Conservation (phyloP, 2,888 invertebrate species). For the Eupeodes latifasciatus region DNA sequence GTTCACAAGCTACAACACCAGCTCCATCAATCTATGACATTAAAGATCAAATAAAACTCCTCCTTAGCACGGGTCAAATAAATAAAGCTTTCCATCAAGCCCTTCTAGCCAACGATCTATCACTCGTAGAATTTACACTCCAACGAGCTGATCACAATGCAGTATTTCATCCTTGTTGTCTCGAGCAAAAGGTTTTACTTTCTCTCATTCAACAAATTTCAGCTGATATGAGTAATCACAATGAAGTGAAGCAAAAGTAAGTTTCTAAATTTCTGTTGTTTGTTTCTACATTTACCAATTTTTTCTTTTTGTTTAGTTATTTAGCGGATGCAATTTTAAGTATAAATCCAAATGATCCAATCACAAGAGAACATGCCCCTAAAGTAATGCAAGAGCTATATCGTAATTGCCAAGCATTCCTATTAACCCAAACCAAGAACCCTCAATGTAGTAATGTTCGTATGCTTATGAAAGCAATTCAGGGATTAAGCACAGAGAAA, state of each 20-base stretch:
- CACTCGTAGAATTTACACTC: slow-evolving; percentile 93
- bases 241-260: slow-evolving; percentile 92
- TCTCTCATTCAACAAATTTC: slow-evolving; percentile 97
- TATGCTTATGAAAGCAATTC: slow-evolving; percentile 83
- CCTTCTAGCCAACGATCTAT: slow-evolving; percentile 93
- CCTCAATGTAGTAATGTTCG: slow-evolving; percentile 85
- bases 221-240: slow-evolving; percentile 93
- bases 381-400: slow-evolving; percentile 90
- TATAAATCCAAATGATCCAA: slow-evolving; percentile 90
- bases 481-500: slow-evolving; percentile 79
- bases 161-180: slow-evolving; percentile 90
- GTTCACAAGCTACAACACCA: slow-evolving; percentile 91
- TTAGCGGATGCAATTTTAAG: slow-evolving; percentile 94
- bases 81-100: slow-evolving; percentile 97
- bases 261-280: slow-evolving; percentile 53
- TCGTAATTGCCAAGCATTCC: slow-evolving; percentile 89
- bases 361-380: slow-evolving; percentile 93
- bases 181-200: slow-evolving; percentile 94
- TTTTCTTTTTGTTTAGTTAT: slow-evolving; percentile 87
- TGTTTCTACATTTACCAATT: neutral
- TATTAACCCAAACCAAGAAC: slow-evolving; percentile 88
- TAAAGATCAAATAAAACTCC: slow-evolving; percentile 88
- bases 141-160: slow-evolving; percentile 91
- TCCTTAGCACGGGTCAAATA: slow-evolving; percentile 89
- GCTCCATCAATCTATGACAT: slow-evolving; percentile 87